A percentile compares a stretch with the other conserved stretches of the same genome.
Conservation (phyloP, 2,113 vertebrate species). For the Andinoacara biseriatus region DNA sequence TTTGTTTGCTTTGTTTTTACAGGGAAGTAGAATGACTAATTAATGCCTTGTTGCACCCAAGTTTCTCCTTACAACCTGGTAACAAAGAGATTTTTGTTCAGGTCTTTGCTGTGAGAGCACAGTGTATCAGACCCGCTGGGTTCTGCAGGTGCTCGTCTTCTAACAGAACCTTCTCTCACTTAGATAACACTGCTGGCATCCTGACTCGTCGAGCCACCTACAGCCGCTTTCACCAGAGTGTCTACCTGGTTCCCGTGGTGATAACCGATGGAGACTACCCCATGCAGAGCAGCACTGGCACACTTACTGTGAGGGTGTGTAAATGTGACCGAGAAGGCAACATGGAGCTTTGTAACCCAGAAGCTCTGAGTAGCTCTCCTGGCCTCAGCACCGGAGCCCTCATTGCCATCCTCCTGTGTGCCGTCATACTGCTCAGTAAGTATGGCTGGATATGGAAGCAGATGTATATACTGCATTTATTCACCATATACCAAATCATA, state of each 20-base stretch:
- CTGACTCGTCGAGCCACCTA: conserved; percentile 87
- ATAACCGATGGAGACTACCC: conserved; percentile 91
- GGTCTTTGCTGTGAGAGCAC: background rate
- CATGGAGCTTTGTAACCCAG: conserved; percentile 89
- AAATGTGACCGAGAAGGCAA: conserved; percentile 90
- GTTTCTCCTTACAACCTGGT: background rate
- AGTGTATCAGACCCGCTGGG: background rate
- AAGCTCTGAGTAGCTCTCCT: conserved; percentile 88
- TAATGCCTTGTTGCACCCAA: background rate
- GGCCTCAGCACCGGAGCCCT: conserved; percentile 94
- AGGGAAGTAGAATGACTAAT: background rate
- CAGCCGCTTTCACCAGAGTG: conserved; percentile 86
- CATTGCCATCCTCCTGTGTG: conserved; percentile 93
- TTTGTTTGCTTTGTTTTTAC: background rate
- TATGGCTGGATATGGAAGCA: background rate
- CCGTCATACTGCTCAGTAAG: conserved; percentile 93
- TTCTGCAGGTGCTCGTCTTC: background rate
- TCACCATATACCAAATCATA: background rate
- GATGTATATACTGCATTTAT: background rate
- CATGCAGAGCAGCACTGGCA: conserved; percentile 93
- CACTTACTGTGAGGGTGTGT: conserved; percentile 92
- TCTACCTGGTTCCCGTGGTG: conserved; percentile 89
- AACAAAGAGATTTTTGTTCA: conserved; percentile 4
- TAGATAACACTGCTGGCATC: conserved; percentile 95
- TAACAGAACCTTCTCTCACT: conserved; percentile 18